Evolutionary conservation across 2,888 invertebrate genomes (phyloP).

Genomic region (Iphiclides podalirius): DNA sequence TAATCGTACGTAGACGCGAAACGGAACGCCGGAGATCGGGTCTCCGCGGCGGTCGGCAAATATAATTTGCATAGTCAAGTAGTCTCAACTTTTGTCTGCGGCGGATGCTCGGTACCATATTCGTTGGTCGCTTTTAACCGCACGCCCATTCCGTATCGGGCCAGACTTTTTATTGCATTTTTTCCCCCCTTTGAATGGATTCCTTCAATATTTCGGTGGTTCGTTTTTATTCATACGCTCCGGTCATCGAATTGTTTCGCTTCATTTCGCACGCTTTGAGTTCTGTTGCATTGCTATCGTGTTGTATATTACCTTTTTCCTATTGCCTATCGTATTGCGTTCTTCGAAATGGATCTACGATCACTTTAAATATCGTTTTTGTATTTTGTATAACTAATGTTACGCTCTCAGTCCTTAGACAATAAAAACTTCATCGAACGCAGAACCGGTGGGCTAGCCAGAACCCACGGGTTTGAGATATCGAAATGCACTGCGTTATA

Average conservation of each 20-base stretch:
- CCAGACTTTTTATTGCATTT: slow-evolving; percentile 74
- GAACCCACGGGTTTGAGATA: no score
- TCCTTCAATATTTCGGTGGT: slow-evolving; percentile 78
- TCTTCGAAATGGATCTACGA: no score
- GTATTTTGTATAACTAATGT: no score
- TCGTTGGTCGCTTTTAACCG: slow-evolving; percentile 77
- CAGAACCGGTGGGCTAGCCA: no score
- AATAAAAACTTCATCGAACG: no score
- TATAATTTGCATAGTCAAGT: slow-evolving; percentile 81
- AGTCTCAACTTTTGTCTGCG: slow-evolving; percentile 77
- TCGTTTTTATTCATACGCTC: slow-evolving; percentile 75
- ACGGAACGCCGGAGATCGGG: slow-evolving; percentile 76
- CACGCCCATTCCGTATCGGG: slow-evolving; percentile 73
- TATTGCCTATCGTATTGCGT: no score
- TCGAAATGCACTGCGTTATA: no score
- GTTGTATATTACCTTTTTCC: not conserved
- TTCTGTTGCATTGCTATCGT: slow-evolving; percentile 11
- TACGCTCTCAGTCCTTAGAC: no score
- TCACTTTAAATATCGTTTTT: no score
- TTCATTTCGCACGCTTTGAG: slow-evolving; percentile 58
- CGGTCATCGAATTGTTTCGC: slow-evolving; percentile 76
- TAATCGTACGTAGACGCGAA: slow-evolving; percentile 66
- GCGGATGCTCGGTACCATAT: slow-evolving; percentile 77
- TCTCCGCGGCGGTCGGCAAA: slow-evolving; percentile 77
- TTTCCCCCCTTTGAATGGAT: slow-evolving; percentile 78